Percentiles rank a stretch among this genome's conserved stretches.
Evolutionary conservation across 2,113 vertebrate species (phyloP).

Genomic region (Centropus unirufus): DNA sequence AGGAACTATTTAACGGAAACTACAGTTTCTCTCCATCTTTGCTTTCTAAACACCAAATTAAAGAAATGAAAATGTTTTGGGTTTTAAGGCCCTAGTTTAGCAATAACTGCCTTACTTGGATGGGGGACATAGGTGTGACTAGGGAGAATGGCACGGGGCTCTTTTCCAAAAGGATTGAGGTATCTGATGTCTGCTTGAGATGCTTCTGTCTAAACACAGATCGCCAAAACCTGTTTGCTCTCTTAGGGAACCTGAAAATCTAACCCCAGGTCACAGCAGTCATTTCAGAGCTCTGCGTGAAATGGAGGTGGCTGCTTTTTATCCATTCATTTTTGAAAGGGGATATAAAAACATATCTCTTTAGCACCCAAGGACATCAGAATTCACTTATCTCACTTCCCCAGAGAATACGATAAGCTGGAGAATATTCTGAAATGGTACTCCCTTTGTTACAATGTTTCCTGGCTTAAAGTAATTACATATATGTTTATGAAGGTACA

Average conservation of each 20-base stretch:
- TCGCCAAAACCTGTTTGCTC: neutral
- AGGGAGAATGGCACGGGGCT: neutral
- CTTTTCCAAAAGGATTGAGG: neutral
- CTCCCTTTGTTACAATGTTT: neutral
- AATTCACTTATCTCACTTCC: neutral
- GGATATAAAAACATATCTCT: neutral
- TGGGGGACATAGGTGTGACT: neutral
- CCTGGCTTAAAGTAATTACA: neutral
- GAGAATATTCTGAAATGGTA: neutral
- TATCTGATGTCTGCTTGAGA: neutral
- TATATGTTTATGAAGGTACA: neutral
- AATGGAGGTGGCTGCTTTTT: neutral
- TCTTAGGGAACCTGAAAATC: neutral
- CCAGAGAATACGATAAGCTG: fast-evolving
- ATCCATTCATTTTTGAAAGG: neutral
- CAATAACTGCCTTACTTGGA: neutral
- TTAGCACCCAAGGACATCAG: neutral
- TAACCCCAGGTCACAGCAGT: neutral
- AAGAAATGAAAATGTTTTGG: neutral
- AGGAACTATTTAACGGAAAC: neutral
- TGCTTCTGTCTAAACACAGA: neutral
- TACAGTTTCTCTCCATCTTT: neutral
- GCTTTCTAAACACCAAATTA: neutral
- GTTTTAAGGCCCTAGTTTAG: neutral
- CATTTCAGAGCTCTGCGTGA: neutral